Evolutionary conservation across 2,888 invertebrate species (phyloP).

Genomic region (Agrotis segetum): DNA sequence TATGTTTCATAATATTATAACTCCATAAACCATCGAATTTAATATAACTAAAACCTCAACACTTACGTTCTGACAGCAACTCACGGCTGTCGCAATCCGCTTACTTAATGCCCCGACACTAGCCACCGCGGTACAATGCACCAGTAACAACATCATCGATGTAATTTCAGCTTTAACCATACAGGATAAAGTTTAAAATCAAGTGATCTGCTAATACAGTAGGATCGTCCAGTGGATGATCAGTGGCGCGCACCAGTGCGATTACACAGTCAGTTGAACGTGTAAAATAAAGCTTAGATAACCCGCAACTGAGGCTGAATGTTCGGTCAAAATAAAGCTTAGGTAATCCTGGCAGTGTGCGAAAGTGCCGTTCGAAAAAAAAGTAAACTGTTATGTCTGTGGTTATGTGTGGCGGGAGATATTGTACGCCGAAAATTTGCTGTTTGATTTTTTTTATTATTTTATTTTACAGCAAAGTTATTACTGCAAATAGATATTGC

Average conservation of each 20-base stretch:
- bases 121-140: constrained; percentile 50
- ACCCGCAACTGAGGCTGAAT: constrained; percentile 31
- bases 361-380: neutral
- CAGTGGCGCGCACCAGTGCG: constrained; percentile 71
- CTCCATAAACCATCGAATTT: constrained; percentile 6
- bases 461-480: neutral
- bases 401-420: neutral
- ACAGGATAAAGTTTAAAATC: constrained; percentile 34
- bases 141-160: constrained; percentile 22
- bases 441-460: constrained; percentile 5
- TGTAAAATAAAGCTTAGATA: constrained; percentile 69
- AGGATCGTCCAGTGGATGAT: constrained; percentile 61
- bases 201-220: constrained; percentile 32
- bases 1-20: neutral
- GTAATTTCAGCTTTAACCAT: neutral
- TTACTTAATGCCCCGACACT: constrained; percentile 59
- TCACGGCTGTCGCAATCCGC: constrained; percentile 36
- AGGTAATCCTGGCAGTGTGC: constrained; percentile 17
- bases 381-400: neutral
- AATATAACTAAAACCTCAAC: neutral
- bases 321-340: constrained; percentile 30
- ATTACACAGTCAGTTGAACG: constrained; percentile 76
- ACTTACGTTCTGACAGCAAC: constrained; percentile 13
- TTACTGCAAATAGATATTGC: neutral
- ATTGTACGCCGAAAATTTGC: no score